These are phyloP conservation scores for Hirtodrosophila confusa DNA, from an alignment of 2,888 invertebrate genomes.

Conservation along the genomic window DNA sequence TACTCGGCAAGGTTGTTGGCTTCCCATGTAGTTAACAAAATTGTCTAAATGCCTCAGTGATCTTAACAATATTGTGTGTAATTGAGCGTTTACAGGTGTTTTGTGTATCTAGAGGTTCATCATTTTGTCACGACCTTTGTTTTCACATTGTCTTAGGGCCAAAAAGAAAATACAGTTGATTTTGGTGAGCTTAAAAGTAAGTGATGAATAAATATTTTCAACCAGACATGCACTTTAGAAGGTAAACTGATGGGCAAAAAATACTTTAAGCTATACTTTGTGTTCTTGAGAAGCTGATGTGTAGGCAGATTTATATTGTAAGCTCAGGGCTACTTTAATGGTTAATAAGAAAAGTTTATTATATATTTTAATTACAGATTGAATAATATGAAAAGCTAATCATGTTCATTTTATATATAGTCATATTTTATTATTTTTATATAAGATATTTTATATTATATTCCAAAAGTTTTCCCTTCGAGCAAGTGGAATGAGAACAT, in stretches of 20 bases:
- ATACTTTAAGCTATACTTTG: conserved; percentile 1
- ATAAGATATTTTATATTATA: no score
- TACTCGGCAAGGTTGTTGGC: conserved; percentile 13
- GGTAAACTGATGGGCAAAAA: conserved; percentile 4
- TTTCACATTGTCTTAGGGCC: conserved; percentile 11
- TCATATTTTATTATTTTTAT: no score
- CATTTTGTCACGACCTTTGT: conserved; percentile 43
- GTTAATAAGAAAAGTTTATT: no score
- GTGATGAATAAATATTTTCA: neutral
- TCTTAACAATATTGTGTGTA: conserved; percentile 25
- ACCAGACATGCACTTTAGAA: neutral
- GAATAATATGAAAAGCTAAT: no score
- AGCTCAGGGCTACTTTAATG: neutral
- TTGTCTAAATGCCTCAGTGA: conserved; percentile 38
- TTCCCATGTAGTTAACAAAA: conserved; percentile 39
- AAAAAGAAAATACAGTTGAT: conserved; percentile 8
- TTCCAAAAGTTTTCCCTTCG: no score
- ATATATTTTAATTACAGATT: no score
- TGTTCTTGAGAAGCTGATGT: conserved; percentile 15
- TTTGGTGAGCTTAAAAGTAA: conserved; percentile 1
- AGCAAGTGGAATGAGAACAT: no score
- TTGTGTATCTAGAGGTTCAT: conserved; percentile 10
- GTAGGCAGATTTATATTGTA: conserved; percentile 2
- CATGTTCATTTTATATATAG: no score
- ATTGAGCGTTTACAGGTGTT: conserved; percentile 29